Evolutionary conservation across 2,113 vertebrate genomes (phyloP).

Genomic region (Eurypyga helias): DNA sequence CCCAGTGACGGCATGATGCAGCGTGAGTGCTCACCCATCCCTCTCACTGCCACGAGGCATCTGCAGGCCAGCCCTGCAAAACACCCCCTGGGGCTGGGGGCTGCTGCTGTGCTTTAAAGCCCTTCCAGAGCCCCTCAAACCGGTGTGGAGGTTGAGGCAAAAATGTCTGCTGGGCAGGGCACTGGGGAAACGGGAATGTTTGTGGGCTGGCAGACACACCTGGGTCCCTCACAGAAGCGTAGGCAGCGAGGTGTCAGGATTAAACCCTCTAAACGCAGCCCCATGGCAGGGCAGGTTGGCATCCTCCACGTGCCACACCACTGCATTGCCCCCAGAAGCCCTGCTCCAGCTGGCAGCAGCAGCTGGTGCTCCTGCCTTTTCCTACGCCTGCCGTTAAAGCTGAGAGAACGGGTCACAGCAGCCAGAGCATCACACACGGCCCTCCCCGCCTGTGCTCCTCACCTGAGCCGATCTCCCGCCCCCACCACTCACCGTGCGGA

Average conservation of each 20-base stretch:
- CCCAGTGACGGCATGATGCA: accelerated
- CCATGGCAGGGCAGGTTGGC: neutral
- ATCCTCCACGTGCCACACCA: neutral
- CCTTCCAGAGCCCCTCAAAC: neutral
- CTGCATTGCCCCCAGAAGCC: neutral
- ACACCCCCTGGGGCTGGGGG: accelerated
- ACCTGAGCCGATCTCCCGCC: neutral
- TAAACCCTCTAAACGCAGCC: neutral
- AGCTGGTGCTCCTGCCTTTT: neutral
- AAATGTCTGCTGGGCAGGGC: neutral
- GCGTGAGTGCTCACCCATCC: accelerated
- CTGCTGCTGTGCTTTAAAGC: neutral
- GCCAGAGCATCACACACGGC: neutral
- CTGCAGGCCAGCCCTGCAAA: neutral
- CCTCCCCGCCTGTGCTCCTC: neutral
- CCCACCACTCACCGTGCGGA: accelerated
- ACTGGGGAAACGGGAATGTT: neutral
- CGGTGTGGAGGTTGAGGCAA: neutral
- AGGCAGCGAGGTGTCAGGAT: neutral
- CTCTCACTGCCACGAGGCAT: neutral
- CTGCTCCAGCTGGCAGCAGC: neutral
- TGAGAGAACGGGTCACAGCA: neutral
- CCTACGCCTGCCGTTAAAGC: neutral
- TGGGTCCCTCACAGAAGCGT: neutral
- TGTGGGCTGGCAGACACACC: neutral